Evolutionary conservation across 2,888 invertebrate species (phyloP), one percentile per base, ranked within the genome.

Genomic region (Erannis defoliaria): DNA sequence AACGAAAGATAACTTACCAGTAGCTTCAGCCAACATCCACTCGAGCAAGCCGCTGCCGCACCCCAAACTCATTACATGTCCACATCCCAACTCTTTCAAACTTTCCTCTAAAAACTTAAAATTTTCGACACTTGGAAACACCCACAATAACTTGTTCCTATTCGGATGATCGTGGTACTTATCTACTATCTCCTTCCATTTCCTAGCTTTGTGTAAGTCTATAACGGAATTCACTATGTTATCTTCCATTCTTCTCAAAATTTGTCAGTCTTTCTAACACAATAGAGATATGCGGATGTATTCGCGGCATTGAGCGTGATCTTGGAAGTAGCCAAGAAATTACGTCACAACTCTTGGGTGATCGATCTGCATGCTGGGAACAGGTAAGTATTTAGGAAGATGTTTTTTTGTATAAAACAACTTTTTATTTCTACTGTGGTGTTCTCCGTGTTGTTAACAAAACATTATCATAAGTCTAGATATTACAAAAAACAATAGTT

Each of bases 31-130:
- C 46, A 97, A 86, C 68, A 97, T 94, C 97, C 97, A 97, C 84
- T 97, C 97, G 29, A 97, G 88, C n/a, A 97, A 86, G 0, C 97
- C 97, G 67, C 95, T 95, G 12, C 97, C 97, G 80, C 97, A 97
- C 0, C 97, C 97, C 33, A 97, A 86, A 70, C 97, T 97, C 57
- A 95, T 81, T 37, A 97, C 84, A 23, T 88, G 89, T 5, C 82
- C 76, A 68, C 95, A 88, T 5, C 86, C 68, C 16, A 93, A 77
- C 33, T 90, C 78, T 16, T 70, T 62, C 51, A 96, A 74, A 48
- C 89, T 76, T 4, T 84, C 72, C 68, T 91, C 87, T 0, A 97
- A 82, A 77, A 95, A 95, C 8, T 76, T 68, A 48, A 97, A 93
- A 81, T 96, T 95, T 1, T 93, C 85, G 67, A 94, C 92, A 35